phyloP scores from a whole-genome alignment of 2,797 vertebrate species.

The Erethizon dorsatum region DNA sequence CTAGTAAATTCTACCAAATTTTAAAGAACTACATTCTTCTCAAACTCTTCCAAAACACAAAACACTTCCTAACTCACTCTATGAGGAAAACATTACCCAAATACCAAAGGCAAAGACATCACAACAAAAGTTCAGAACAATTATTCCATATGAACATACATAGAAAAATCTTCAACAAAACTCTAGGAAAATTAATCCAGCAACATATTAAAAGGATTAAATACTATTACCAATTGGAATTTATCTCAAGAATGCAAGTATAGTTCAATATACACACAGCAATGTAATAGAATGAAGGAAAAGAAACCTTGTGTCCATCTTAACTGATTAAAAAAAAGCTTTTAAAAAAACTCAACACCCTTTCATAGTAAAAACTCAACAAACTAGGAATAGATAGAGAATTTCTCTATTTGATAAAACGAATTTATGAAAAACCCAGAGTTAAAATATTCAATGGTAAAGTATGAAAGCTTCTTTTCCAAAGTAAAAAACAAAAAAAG shows the following conservation, averaged over 20 bases:
- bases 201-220: no score
- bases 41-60: neutral
- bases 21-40: neutral
- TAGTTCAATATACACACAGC: neutral
- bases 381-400: neutral
- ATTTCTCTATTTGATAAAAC: neutral
- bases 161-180: no score
- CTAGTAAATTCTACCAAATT: neutral
- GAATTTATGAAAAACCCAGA: neutral
- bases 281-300: neutral
- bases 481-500: neutral
- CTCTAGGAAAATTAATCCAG: no score
- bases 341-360: neutral
- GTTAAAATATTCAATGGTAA: neutral
- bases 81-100: no score
- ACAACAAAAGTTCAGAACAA: neutral
- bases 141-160: neutral
- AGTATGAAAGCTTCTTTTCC: neutral
- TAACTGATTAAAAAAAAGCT: neutral
- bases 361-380: neutral
- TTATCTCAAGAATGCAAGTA: no score
- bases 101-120: neutral
- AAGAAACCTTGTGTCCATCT: neutral
- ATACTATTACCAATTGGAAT: no score
- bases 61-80: neutral